Evolutionary conservation across 2,888 invertebrate genomes (phyloP), one percentile per base, ranked within the genome.

Genomic region (Hypercompe scribonia): DNA sequence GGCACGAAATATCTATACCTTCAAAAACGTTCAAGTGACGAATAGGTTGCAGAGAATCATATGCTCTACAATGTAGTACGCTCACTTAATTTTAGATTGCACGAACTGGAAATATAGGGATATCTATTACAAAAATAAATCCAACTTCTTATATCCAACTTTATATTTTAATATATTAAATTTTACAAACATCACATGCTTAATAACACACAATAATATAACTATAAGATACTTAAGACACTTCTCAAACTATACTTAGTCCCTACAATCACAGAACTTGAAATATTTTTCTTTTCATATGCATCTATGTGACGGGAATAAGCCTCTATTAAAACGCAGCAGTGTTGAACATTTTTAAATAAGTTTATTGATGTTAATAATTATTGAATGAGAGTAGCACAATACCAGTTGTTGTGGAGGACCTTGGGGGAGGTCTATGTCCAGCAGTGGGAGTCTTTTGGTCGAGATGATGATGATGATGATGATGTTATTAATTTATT

Each of bases 231-330:
- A 69, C 72, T 63, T 46, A 50, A 65, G 58, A 73, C 71, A 73
- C 39, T 58, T 80, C n/a, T 65, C 72, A 68, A 78, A 74, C 36
- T 36, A 54, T 24, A 78, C 67, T 68, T 75, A 77, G 65, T 66
- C 36, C 65, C 65, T 72, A 78, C 65, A 67, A 82, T 84, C 79
- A 79, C 78, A 79, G 75, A 63, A 79, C 71, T 73, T 66, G 36
- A 78, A 74, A 76, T 72, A 66, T 81, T 72, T 70, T 74, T 65
- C 18, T 28, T 70, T 71, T n/a, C 36, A 61, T 65, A 70, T 33
- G 33, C 11, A 33, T 46, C 4, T 24, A 31, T 13, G 28, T 28
- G 13, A 28, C 2, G 28, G 28, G 10, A 24, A n/a, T n/a, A n/a
- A n/a, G 28, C n/a, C 8, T 54, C 54, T 24, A n/a, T 50, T n/a